A percentile compares a stretch with the other conserved stretches of the same genome.
phyloP scores from a whole-genome alignment of 2,797 vertebrate species.

The Pampus argenteus region DNA sequence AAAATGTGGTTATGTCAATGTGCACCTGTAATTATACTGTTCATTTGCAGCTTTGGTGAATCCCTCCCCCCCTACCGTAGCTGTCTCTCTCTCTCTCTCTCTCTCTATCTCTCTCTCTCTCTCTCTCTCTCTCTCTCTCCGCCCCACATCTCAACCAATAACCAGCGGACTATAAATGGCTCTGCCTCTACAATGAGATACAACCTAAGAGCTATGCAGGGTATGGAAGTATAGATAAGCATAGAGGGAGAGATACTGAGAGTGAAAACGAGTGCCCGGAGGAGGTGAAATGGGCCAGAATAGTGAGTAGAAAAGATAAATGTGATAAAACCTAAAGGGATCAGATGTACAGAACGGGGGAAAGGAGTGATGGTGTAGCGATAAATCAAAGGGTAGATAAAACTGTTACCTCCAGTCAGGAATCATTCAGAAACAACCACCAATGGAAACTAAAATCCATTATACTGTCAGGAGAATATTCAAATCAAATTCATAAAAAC shows the following conservation, averaged over 20 bases:
- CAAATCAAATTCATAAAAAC: background rate
- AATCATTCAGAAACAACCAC: constrained; percentile 11
- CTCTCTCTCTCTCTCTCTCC: constrained; percentile 5
- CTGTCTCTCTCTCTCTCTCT: constrained; percentile 3
- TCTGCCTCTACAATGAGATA: constrained; percentile 46
- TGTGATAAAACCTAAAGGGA: constrained; percentile 28
- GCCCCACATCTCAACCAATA: constrained; percentile 53
- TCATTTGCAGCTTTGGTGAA: constrained; percentile 13
- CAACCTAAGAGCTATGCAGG: constrained; percentile 19
- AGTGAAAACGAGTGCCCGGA: constrained; percentile 11
- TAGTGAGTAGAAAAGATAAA: constrained; percentile 5
- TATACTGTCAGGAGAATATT: background rate
- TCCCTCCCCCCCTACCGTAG: background rate
- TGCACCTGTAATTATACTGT: constrained; percentile 1
- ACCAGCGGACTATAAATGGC: constrained; percentile 46
- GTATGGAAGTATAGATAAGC: constrained; percentile 44
- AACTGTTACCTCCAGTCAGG: constrained; percentile 5
- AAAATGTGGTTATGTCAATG: background rate
- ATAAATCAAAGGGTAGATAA: constrained; percentile 35
- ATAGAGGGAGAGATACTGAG: constrained; percentile 8
- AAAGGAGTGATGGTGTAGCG: constrained; percentile 13
- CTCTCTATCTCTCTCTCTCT: background rate
- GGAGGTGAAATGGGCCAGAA: constrained; percentile 21
- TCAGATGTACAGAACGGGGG: constrained; percentile 7
- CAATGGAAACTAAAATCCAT: constrained; percentile 16